phyloP scores from a whole-genome alignment of 2,113 vertebrate genomes.

The Macaca fascicularis region T2T-MFA8v1.1 NC_088375.1:25970501-25971000 shows the following conservation, averaged over 20 bases:
- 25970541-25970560: conserved; percentile 88
- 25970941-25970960: too few relatives aligned
- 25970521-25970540: conserved; percentile 85
- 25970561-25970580: conserved; percentile 90
- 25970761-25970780: neutral
- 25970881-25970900: too few relatives aligned
- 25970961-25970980: too few relatives aligned
- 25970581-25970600: conserved; percentile 85
- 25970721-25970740: neutral
- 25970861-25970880: too few relatives aligned
- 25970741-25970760: neutral
- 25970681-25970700: neutral
- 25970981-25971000: too few relatives aligned
- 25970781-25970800: neutral
- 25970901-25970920: too few relatives aligned
- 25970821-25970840: neutral
- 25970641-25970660: conserved; percentile 87
- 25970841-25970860: neutral
- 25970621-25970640: conserved; percentile 81
- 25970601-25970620: conserved; percentile 84
- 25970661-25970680: rapidly evolving
- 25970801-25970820: neutral
- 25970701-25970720: neutral
- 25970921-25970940: too few relatives aligned
- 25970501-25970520: conserved; percentile 79